Base-by-base conservation (phyloP, 2,797 vertebrate species). In the Acomys russatus region DNA sequence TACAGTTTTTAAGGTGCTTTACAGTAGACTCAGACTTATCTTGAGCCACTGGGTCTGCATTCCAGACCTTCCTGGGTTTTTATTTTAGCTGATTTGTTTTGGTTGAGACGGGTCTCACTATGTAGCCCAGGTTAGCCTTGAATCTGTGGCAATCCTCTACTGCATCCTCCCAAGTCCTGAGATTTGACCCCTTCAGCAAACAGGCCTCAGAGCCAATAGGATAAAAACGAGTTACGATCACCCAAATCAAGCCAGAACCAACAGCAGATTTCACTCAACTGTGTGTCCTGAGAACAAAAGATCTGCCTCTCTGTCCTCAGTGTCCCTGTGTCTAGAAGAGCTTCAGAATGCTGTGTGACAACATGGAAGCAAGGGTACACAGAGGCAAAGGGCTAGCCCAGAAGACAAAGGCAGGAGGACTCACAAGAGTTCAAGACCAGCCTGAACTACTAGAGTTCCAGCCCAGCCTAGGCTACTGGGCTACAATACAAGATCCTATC, bases 21-120 rank as follows among this genome's bases (percentile, higher is more conserved):
- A 30, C n/a, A 61, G 38, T 20, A 25, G n/a, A 11, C 1, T 22
- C 30, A 20, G 9, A 61, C 63, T 44, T 0, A 0, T 49, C 59
- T 12, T 35, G 6, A 82, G 51, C 59, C 68, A 66, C 2, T 6
- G 4, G 51, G 1, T 80, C 80, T 70, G n/a, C 61, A 33, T 28
- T 70, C 30, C 3, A n/a, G 66, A n/a, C 3, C 20, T 61, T 66
- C 66, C 49, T 88, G 68, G 80, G 44, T 68, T 82, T 66, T n/a
- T 5, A 18, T 61, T 63, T 63, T 38, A 73, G 25, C 33, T 49
- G 6, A 49, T n/a, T 89, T 64, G 28, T 49, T 77, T 89, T 64
- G 59, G 20, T 76, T 76, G 71, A 49, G 56, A 63, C 28, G 30
- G 56, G 30, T 14, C 54, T 87, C 68, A 56, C 85, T 38, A 6